Percentiles rank a stretch among this genome's conserved stretches.
Evolutionary conservation across 2,888 invertebrate species (phyloP).

Genomic region (Nymphalis urticae): DNA sequence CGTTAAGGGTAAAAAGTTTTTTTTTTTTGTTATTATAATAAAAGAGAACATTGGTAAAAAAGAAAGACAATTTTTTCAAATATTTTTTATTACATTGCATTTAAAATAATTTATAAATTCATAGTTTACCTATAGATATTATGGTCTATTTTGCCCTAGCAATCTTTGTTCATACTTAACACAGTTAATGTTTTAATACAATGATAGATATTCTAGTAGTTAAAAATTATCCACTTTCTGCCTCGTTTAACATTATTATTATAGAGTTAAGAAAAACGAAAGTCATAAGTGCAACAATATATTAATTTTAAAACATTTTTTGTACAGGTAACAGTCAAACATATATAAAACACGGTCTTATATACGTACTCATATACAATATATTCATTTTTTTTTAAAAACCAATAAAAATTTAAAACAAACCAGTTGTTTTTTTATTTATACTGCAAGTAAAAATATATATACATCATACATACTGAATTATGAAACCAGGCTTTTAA

Average conservation of each 20-base stretch:
- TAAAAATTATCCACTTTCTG: slow-evolving; percentile 24
- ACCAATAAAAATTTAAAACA: neutral
- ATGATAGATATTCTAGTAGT: slow-evolving; percentile 43
- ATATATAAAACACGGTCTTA: neutral
- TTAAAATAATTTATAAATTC: slow-evolving; percentile 62
- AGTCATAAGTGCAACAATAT: neutral
- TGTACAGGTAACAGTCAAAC: neutral
- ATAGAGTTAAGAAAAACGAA: neutral
- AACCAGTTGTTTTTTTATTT: neutral
- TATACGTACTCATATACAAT: neutral
- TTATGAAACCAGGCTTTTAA: neutral
- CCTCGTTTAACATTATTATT: neutral
- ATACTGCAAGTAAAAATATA: neutral
- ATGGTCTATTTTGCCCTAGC: slow-evolving; percentile 54
- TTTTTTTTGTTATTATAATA: no score
- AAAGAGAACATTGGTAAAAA: neutral
- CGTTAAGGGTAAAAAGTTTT: no score
- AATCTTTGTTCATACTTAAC: slow-evolving; percentile 63
- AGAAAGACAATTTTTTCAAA: slow-evolving; percentile 6
- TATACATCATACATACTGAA: neutral
- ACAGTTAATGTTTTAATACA: slow-evolving; percentile 52
- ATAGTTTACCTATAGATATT: slow-evolving; percentile 46
- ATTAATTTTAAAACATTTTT: neutral
- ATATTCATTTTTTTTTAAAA: no score
- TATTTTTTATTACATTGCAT: slow-evolving; percentile 47